Base-by-base conservation (phyloP, 2,113 vertebrate species). In the Myotis brandtii region DNA sequence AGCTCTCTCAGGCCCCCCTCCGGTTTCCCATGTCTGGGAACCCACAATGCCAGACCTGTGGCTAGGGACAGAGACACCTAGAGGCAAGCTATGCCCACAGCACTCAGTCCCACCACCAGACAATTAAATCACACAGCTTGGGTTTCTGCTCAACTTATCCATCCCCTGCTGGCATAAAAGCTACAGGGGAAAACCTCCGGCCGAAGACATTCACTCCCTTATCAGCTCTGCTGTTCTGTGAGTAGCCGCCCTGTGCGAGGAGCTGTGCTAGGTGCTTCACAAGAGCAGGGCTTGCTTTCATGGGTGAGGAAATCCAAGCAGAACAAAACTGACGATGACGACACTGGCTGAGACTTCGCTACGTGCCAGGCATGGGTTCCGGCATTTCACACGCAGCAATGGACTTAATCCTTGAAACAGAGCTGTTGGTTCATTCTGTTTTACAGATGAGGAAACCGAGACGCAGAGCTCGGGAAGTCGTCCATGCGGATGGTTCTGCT, bases 61-160 rank as follows among this genome's bases (percentile, higher is more conserved):
- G 43, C 62, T 94, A 52, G 13, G 37, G 88, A 91, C 73, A 88
- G 97, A 96, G 97, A 95, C 97, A 97, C 94, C 96, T 96, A 97
- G 96, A 97, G 97, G 97, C 90, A 37, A 79, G 72, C 66, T 50
- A 64, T 4, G n/a, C 46, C 75, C 81, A 67, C 23, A 3, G 93
- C 20, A 0, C 85, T 85, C 77, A 40, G 73, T 77, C 46, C 59
- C 18, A 27, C 43, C 1, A 89, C 76, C 46, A 52, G 37, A 83
- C 83, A 87, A 76, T 96, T 90, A 76, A 64, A 94, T 62, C 81
- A 23, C 46, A 12, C 34, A 18, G n/a, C 48, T 84, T 2, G 14
- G 86, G 82, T 70, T 75, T 92, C 76, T 3, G 37, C 21, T 80
- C 50, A 48, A 54, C 50, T 37, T 34, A 56, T 79, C 87, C 48